Base-by-base conservation (phyloP, 2,113 vertebrate species). In the Rutilus rutilus region DNA sequence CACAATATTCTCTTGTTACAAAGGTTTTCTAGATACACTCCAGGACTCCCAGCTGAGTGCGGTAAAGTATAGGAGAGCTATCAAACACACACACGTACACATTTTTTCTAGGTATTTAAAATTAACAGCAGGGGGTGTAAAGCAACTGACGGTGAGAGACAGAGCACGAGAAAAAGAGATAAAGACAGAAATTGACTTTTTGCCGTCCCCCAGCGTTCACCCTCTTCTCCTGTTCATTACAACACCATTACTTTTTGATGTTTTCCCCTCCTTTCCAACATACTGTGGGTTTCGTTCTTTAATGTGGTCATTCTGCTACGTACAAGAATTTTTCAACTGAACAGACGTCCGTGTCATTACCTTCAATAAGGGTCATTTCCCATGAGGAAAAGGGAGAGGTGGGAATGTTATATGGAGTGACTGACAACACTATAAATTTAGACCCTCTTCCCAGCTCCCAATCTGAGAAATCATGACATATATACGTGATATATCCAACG, bases 301-400 rank as follows among this genome's bases (percentile, higher is more conserved):
- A 83, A 82, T 67, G 65, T 85, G 85, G 80, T 86, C 87, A 86
- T 78, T 87, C 57, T n/a, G 45, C 45, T 82, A 86, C 42, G 42
- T 42, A 42, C 33, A 15, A 27, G 52, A 75, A 75, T 86, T 88
- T 86, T 84, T 77, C 42, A 69, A 77, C 73, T 77, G 86, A 82
- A 88, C 85, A 84, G 47, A 82, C 78, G 52, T 78, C 30, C 30
- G 59, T 86, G 57, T 86, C 86, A 85, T 89, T 87, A 85, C 84
- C 59, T 86, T 87, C 87, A 85, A 84, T 79, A 87, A 88, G 84
- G 78, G 79, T 82, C 83, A 82, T 88, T 89, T 87, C 83, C 76
- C 71, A 57, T 36, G 79, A 42, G 45, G 83, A 60, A 47, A 69
- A 14, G 52, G 19, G 39, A 81, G 42, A 21, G 15, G 52, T 77